These are phyloP conservation scores for Drosophila novamexicana DNA, from an alignment of 1,140 invertebrate species.

Conservation along the genomic window DNA sequence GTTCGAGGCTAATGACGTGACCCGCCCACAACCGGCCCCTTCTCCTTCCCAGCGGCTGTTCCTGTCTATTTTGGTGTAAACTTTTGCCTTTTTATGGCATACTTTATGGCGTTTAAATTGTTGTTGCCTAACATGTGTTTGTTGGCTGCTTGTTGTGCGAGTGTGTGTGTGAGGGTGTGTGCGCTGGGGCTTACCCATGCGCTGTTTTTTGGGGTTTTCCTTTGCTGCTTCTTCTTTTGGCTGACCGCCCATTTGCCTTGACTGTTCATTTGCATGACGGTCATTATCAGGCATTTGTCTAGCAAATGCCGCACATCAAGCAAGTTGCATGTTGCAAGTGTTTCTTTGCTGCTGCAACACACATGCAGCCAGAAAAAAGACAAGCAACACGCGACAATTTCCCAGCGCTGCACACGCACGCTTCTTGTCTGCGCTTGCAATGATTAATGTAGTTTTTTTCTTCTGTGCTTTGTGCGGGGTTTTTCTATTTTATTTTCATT, in stretches of 20 bases:
- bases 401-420: background rate
- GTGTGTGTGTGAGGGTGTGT: constrained; percentile 2
- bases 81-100: constrained; percentile 72
- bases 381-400: constrained; percentile 22
- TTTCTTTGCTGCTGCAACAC: constrained; percentile 1
- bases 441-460: constrained; percentile 77
- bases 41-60: constrained; percentile 4
- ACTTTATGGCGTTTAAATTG: constrained; percentile 78
- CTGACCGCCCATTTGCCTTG: constrained; percentile 4
- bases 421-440: constrained; percentile 63
- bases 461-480: constrained; percentile 40
- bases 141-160: constrained; percentile 8
- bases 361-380: constrained; percentile 11
- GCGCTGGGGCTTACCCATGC: constrained; percentile 38
- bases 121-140: constrained; percentile 57
- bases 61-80: constrained; percentile 63
- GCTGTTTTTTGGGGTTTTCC: constrained; percentile 19
- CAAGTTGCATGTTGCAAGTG: constrained; percentile 33
- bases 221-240: constrained; percentile 1
- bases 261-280: constrained; percentile 48
- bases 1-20: constrained; percentile 70
- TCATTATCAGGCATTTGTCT: constrained; percentile 57
- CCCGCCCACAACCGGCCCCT: no score
- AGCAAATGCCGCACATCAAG: constrained; percentile 31
- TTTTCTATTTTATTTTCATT: constrained; percentile 40